Base-by-base conservation (phyloP, 1,140 invertebrate genomes). In the Tetramorium alpestre region DNA sequence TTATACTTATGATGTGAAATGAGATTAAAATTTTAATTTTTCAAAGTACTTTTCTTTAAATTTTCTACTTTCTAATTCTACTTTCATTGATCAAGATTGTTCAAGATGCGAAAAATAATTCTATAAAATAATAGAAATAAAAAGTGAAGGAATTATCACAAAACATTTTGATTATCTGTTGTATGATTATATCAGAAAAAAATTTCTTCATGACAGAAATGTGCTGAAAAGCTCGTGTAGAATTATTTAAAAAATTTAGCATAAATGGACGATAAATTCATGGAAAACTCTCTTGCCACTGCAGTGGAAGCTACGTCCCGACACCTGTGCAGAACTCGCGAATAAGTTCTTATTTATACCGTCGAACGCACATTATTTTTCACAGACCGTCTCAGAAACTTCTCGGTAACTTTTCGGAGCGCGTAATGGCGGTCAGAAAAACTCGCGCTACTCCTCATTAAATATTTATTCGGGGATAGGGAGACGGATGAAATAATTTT, bases 261-360 rank as follows among this genome's bases (percentile, higher is more conserved):
- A 64, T 62, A 80, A 88, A 75, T 65, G 76, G 69, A 58, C 67
- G 54, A 89, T 86, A 89, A 89, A 89, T 89, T 86, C 33, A 49
- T 41, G n/a, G 44, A 54, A 58, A 49, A 87, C 16, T 56, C 16
- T 47, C 41, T 67, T n/a, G 56, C 60, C 22, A 18, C 28, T 33
- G 65, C 62, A 16, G 16, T 28, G 13, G 73, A 0, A 65, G 80
- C 25, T 54, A 47, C 8, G 51, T 70, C 38, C 87, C 33, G 81
- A 73, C 62, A 70, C 84, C 73, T 86, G 64, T 76, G 13, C 62
- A 60, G 87, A 89, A 89, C 87, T 56, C 56, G 64, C 87, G 65
- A 88, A 84, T 69, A 86, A 89, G 75, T 89, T 89, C 87, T 89
- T 89, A 90, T 89, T 89, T 89, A 90, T 89, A 80, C 56, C 76